These are phyloP conservation scores for Ursus arctos DNA, from an alignment of 2,113 vertebrate species.

Conservation along the genomic window DNA sequence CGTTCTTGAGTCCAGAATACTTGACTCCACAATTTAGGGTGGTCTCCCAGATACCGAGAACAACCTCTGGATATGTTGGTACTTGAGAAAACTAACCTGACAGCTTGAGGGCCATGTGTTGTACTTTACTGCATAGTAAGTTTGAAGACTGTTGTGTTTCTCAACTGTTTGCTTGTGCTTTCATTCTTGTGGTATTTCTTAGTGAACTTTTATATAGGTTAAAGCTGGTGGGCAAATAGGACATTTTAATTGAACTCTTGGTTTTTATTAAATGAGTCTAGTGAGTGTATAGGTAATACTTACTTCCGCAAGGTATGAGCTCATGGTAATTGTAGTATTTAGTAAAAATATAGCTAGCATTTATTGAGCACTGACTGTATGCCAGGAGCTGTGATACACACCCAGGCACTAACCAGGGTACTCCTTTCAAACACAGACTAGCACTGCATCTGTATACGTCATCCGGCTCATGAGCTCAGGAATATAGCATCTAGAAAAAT, in stretches of 20 bases:
- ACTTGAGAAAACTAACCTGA: too few species aligned
- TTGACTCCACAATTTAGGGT: background rate
- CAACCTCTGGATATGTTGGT: background rate
- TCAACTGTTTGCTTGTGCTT: background rate
- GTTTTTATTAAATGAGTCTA: background rate
- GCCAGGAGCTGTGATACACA: background rate
- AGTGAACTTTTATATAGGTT: background rate
- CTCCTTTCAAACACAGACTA: background rate
- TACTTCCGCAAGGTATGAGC: background rate
- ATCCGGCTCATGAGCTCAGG: accelerated
- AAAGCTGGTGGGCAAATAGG: background rate
- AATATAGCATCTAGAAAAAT: background rate
- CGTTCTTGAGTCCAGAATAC: background rate
- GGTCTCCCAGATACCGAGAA: background rate
- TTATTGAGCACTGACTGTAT: background rate
- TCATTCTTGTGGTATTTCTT: background rate
- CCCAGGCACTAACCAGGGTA: background rate
- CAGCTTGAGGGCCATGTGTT: accelerated
- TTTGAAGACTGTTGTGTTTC: too few species aligned
- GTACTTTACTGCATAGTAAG: background rate
- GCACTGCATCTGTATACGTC: accelerated
- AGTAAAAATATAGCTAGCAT: background rate
- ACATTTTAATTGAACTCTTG: background rate
- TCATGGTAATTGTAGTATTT: background rate
- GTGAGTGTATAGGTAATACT: background rate